Percentiles rank a stretch among this genome's conserved stretches.
Conservation (phyloP, 2,113 vertebrate genomes). For the Rhinichthys klamathensis region DNA sequence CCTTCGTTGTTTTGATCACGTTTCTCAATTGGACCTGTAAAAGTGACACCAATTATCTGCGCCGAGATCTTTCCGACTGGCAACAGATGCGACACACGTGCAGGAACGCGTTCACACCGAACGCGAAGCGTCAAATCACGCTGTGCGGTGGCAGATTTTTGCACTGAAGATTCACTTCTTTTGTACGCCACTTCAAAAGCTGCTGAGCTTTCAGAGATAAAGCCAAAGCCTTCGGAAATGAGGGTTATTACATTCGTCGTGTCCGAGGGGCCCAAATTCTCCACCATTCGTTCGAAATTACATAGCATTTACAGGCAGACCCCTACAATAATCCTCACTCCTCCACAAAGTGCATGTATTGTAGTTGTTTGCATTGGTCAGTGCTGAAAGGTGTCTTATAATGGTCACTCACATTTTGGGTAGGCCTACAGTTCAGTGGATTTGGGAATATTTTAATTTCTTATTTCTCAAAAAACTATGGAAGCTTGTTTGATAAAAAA, state of each 20-base stretch:
- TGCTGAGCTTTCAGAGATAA: constrained; percentile 19
- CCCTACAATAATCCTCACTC: constrained; percentile 11
- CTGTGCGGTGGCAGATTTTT: background rate
- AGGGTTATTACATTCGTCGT: constrained; percentile 26
- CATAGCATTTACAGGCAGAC: constrained; percentile 36
- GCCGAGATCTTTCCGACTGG: background rate
- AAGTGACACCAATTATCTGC: constrained; percentile 38
- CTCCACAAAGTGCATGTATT: background rate
- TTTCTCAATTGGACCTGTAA: constrained; percentile 2
- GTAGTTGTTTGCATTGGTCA: background rate
- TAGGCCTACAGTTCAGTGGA: constrained; percentile 4
- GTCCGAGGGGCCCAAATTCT: constrained; percentile 6
- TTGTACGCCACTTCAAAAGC: constrained; percentile 39
- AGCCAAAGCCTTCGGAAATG: constrained; percentile 35
- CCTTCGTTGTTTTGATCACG: constrained; percentile 20
- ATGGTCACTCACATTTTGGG: background rate
- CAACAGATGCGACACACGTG: background rate
- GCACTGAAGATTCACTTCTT: constrained; percentile 2
- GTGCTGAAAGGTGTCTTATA: background rate
- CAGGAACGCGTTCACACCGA: too few relatives aligned
- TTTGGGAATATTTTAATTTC: constrained; percentile 1
- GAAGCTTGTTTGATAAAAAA: too few relatives aligned
- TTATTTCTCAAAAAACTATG: background rate
- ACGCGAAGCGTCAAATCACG: background rate
- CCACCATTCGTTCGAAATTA: constrained; percentile 36